Base-by-base conservation (phyloP, 2,113 vertebrate species). In the Cichladusa arquata region DNA sequence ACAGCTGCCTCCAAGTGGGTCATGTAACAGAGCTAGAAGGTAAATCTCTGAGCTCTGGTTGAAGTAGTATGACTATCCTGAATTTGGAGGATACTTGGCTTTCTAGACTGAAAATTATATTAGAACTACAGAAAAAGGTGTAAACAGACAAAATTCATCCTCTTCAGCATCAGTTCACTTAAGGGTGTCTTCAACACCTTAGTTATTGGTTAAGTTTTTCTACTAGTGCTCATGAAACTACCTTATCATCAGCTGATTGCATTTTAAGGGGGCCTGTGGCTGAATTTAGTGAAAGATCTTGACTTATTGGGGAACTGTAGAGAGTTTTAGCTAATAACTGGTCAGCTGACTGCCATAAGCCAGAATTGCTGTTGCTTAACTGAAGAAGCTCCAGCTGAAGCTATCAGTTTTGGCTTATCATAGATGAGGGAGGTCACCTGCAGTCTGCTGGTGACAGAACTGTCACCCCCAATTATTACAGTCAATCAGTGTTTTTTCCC, bases 391-490 rank as follows among this genome's bases (percentile, higher is more conserved):
- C 12, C 14, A 29, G 5, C 19, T 45, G 6, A 53, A 65, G 8
- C 8, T 67, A 5, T 40, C 6, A 28, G 8, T 67, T 67, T 73
- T 23, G 19, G 18, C 2, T 66, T 47, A 20, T 5, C 42, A 51
- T 51, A 36, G 9, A 45, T 58, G 16, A 69, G 9, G 33, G 28
- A 89, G 13, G 11, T 89, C 36, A 36, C 45, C 19, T 3, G 2
- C 12, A 18, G 12, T 0, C 0, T 54, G 26, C 16, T 45, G 23
- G 14, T n/a, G 3, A 11, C 11, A 48, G 48, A 87, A 14, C 2
- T 1, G 8, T 40, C 3, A 3, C 28, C 12, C 50, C 33, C 53
- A 85, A 4, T 33, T 33, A 22, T 58, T 23, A 53, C 9, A 34
- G 13, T 18, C 19, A 5, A 81, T 22, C 19, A 14, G 6, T 33